phyloP scores from a whole-genome alignment of 2,113 vertebrate species.

The Zosterops hypoxanthus region DNA sequence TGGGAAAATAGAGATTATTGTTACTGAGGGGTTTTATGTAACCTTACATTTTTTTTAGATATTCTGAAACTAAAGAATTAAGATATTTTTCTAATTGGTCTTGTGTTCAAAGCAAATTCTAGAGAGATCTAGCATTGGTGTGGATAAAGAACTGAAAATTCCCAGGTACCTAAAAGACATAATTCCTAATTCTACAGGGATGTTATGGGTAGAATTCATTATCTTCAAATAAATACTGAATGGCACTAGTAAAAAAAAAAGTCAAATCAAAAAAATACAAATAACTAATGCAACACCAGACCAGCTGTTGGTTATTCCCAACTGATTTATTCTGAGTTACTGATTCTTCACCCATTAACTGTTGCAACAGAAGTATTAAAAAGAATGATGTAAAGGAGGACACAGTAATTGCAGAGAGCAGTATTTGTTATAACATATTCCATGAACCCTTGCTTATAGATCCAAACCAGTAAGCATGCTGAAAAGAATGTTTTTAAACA shows the following conservation, averaged over 20 bases:
- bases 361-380: not conserved
- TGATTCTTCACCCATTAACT: not conserved
- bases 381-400: not conserved
- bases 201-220: not conserved
- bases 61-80: not conserved
- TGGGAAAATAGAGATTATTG: not conserved
- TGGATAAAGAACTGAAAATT: not conserved
- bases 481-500: not conserved
- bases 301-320: not conserved
- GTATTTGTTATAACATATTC: not conserved
- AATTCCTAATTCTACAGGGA: not conserved
- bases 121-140: not conserved
- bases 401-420: not conserved
- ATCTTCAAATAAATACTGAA: not conserved
- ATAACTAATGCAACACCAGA: not conserved
- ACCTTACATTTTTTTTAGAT: not conserved
- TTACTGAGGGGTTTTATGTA: not conserved
- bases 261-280: rapidly evolving
- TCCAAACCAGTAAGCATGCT: not conserved
- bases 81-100: not conserved
- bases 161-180: not conserved
- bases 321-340: not conserved
- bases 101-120: not conserved
- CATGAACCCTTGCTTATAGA: rapidly evolving
- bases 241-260: not conserved